Conservation (phyloP, 2,797 vertebrate species). For the Sciurus carolinensis region DNA sequence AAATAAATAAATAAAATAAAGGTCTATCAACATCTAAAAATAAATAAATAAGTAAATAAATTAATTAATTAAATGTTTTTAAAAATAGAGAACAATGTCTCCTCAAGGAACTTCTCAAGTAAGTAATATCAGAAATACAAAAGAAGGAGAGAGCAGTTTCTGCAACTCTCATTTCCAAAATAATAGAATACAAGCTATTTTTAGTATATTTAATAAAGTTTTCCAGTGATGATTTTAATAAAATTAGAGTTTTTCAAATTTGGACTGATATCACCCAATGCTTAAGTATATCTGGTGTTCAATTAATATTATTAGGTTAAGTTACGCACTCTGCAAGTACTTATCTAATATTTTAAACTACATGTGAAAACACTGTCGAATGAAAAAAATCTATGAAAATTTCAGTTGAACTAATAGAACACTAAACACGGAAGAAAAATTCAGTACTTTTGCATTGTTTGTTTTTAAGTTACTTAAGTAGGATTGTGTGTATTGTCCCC, state of each 20-base stretch:
- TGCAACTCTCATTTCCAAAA: conserved; percentile 9
- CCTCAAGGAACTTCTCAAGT: conserved; percentile 38
- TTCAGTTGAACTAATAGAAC: conserved; percentile 29
- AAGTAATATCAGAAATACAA: conserved; percentile 35
- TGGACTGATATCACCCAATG: conserved; percentile 1
- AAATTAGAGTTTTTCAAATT: conserved; percentile 32
- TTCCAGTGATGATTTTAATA: conserved; percentile 49
- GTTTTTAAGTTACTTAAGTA: conserved; percentile 47
- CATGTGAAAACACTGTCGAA: conserved; percentile 21
- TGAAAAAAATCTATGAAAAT: conserved; percentile 25
- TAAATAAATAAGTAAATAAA: too few species aligned
- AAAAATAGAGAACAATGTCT: not conserved
- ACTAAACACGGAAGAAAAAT: conserved; percentile 12
- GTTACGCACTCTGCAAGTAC: conserved; percentile 36
- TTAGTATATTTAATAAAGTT: conserved; percentile 43
- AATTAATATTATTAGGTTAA: not conserved
- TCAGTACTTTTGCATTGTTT: not conserved
- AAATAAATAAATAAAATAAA: too few species aligned
- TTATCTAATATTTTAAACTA: conserved; percentile 51
- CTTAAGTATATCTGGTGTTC: conserved; percentile 7
- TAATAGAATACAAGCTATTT: conserved; percentile 2
- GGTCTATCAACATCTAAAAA: too few species aligned
- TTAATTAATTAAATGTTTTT: too few species aligned
- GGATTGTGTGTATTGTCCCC: not conserved
- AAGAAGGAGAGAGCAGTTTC: not conserved